Conservation (phyloP, 64 coral and sea anemone species). For the Catalaphyllia jardinei region DNA sequence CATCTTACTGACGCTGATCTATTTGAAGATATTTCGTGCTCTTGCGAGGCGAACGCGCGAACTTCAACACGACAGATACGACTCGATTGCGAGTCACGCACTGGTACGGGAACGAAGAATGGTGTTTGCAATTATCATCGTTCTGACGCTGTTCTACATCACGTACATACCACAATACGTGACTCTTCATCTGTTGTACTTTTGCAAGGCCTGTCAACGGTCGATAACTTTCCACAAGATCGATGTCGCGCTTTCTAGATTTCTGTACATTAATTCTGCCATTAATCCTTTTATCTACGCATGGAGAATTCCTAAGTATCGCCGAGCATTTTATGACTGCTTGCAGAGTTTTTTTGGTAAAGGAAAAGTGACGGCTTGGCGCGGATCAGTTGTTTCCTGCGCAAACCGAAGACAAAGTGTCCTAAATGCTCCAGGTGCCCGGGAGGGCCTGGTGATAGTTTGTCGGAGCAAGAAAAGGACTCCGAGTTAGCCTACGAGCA, state of each 20-base stretch:
- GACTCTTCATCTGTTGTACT: neutral
- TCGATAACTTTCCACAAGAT: constrained; percentile 7
- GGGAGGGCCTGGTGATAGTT: neutral
- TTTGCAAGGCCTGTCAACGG: neutral
- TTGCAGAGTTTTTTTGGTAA: neutral
- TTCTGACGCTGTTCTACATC: neutral
- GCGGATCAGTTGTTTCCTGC: neutral
- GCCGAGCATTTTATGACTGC: neutral
- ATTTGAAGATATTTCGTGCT: neutral
- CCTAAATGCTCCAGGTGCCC: neutral
- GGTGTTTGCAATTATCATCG: neutral
- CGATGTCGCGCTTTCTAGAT: neutral
- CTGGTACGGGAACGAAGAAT: neutral
- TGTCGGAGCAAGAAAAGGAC: neutral
- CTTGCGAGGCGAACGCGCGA: neutral
- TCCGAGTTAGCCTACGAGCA: no score
- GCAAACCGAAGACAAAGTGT: neutral
- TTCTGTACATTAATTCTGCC: neutral
- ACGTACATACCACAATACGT: neutral
- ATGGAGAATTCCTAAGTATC: neutral
- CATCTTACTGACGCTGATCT: neutral
- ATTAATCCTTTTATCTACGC: constrained; percentile 3
- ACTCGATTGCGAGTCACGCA: neutral
- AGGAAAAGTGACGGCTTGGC: neutral
- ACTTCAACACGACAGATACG: neutral